Base-by-base conservation (phyloP, 2,888 invertebrate species). In the Lasioglossum oenotherae region DNA sequence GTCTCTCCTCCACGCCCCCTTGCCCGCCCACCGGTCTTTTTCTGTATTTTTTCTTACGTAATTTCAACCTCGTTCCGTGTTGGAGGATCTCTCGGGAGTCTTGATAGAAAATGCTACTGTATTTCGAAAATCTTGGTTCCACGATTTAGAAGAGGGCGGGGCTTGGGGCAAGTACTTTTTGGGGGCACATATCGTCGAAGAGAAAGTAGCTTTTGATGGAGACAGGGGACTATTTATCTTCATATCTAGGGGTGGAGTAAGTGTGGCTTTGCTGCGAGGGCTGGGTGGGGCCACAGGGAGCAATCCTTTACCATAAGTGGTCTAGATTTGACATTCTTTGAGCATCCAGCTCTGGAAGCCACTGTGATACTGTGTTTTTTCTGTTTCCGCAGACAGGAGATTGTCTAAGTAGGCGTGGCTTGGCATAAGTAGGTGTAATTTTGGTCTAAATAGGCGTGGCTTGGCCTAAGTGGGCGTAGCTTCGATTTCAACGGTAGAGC, bases 1-100 rank as follows among this genome's bases (percentile, higher is more conserved):
- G 35, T 2, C 64, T 2, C 2, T 31, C 16, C 16, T 14, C 6
- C 16, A 19, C 27, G 16, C 31, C 64, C 31, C 64, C 6, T 31
- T 35, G 31, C 64, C 14, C 60, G 1, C 27, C 27, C 60, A 14
- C 4, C 27, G 0, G 4, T 16, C 27, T 8, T 19, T 35, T 67
- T 74, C 77, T n/a, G 3, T 23, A 53, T 53, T 53, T 53, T 53
- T 53, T 53, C 53, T 10, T n/a, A 1, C 8, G 53, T 10, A 10
- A n/a, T n/a, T 10, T 12, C 46, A 14, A 23, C 23, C 3, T 10
- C 19, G 19, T 67, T 27, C 31, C 19, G 4, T 16, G 44, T 19
- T 1, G 38, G 79, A 78, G 78, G 81, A 81, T 89, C 81, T 82
- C 79, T 73, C 80, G 86, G 82, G 84, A 81, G 72, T 78, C 74